Base-by-base conservation (phyloP, 2,888 invertebrate genomes). In the Stenolophus ochropezus region DNA sequence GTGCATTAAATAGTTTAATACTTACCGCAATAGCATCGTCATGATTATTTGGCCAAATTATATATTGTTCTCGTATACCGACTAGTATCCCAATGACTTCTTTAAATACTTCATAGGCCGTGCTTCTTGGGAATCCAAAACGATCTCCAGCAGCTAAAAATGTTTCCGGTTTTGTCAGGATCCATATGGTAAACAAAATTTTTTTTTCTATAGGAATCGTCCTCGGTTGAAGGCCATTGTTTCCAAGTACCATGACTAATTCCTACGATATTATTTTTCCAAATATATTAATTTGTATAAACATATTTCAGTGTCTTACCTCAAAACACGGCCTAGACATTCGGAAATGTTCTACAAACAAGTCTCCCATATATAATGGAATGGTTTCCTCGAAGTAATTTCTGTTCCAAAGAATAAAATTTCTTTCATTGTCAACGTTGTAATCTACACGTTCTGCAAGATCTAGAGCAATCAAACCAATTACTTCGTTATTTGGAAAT, bases 141-240 rank as follows among this genome's bases (percentile, higher is more conserved):
- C 58, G 21, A 3, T 61, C 23, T 20, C 20, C 61, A 61, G 4
- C 16, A 20, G 61, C 61, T 21, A 61, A 20, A 61, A 61, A 61
- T 23, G 23, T 61, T 61, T 61, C 61, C n/a, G 61, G 61, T 61
- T 61, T 61, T 20, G 61, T 21, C 25, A 61, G 25, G 6, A 61
- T 18, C 21, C 61, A 61, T 1, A 61, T 16, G n/a, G 20, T 61
- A 20, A 61, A 61, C 1, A 21, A 11, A n/a, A 2, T 8, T 16
- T 61, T 4, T 61, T 61, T 53, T 53, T 53, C 20, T 20, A 53
- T 8, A 33, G 33, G 1, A 11, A 42, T 42, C 11, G 8, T 42
- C 33, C 0, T 42, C 33, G 33, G 33, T 11, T 42, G 11, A 11
- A 42, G 11, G 1, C 33, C 33, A 42, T 42, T 42, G 11, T 42